Conservation (phyloP, 2,797 vertebrate species). For the Luscinia megarhynchos region DNA sequence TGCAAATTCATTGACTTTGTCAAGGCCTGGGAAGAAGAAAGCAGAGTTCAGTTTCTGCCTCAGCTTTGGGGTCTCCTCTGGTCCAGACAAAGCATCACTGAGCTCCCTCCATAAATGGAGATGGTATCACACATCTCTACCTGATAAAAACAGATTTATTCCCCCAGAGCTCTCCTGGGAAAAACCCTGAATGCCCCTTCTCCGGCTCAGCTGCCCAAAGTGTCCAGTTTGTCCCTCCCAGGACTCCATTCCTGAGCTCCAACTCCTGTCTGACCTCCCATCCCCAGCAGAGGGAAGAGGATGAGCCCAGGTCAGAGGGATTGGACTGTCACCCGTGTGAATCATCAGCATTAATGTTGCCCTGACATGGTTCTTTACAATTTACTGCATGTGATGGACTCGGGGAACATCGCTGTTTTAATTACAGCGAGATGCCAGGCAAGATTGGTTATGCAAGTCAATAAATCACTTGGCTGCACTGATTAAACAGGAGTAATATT, state of each 20-base stretch:
- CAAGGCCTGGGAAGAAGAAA: background rate
- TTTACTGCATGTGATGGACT: conserved; percentile 32
- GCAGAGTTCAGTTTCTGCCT: background rate
- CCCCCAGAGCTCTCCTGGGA: background rate
- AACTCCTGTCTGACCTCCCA: accelerated
- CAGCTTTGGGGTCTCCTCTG: background rate
- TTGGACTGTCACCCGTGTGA: accelerated
- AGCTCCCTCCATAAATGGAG: accelerated
- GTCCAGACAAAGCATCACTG: background rate
- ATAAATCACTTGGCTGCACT: conserved; percentile 70
- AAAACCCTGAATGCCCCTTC: background rate
- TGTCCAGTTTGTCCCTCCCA: background rate
- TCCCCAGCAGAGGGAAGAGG: accelerated
- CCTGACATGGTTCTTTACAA: background rate
- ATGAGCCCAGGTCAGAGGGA: background rate
- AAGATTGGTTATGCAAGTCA: conserved; percentile 59
- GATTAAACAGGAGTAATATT: conserved; percentile 73
- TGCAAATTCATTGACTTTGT: background rate
- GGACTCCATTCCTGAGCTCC: background rate
- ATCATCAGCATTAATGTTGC: background rate
- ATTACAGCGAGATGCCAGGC: conserved; percentile 39
- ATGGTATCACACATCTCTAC: too few species aligned
- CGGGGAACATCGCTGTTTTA: conserved; percentile 32
- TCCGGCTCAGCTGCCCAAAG: background rate
- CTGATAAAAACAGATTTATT: background rate